Conservation (phyloP, 2,113 vertebrate species). For the Ptilorrhoa leucosticta region DNA sequence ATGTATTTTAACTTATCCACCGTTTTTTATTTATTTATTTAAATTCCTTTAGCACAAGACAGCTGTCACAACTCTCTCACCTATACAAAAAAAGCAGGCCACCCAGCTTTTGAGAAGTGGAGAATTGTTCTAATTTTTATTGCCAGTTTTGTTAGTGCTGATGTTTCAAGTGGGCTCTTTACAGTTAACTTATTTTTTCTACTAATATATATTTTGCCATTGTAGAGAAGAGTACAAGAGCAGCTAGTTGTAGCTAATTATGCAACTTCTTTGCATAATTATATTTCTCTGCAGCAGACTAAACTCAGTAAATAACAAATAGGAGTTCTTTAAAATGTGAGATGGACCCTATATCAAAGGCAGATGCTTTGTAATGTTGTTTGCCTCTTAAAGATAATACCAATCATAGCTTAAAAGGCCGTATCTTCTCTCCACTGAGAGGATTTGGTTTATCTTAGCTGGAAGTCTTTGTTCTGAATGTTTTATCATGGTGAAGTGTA, state of each 20-base stretch:
- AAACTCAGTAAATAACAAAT: conserved; percentile 12
- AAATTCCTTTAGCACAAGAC: neutral
- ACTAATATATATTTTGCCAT: neutral
- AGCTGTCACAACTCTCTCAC: neutral
- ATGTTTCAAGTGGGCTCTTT: neutral
- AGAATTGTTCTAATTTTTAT: neutral
- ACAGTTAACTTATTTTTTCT: neutral
- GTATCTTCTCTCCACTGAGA: neutral
- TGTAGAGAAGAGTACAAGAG: neutral
- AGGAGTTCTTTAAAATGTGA: neutral
- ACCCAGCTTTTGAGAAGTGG: neutral
- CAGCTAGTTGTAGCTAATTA: neutral
- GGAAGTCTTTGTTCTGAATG: conserved; percentile 6
- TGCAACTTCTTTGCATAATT: neutral
- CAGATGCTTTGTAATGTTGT: neutral
- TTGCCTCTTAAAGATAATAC: conserved; percentile 5
- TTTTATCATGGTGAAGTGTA: neutral
- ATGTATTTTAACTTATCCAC: neutral
- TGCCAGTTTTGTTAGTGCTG: neutral
- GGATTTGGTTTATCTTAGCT: neutral
- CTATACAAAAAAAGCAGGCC: neutral
- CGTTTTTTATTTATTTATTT: neutral
- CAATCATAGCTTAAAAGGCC: neutral
- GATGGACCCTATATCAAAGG: neutral
- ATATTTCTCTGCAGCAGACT: neutral